Evolutionary conservation across 2,888 invertebrate genomes (phyloP).

Genomic region (Drosophila multiciliata): DNA sequence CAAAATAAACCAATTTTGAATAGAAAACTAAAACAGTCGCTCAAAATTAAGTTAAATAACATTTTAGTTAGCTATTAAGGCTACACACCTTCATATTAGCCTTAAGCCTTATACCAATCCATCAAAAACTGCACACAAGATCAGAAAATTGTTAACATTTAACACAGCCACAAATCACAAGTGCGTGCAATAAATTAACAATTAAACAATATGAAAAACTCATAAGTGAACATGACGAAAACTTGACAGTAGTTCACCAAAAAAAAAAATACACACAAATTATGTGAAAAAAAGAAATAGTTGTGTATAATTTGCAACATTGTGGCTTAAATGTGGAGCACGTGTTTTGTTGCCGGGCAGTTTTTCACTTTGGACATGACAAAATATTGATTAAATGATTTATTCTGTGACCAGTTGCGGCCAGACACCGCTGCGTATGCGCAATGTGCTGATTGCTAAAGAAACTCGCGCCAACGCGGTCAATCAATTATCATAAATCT

Average conservation of each 20-base stretch:
- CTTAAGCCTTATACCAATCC: conserved; percentile 27
- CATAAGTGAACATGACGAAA: conserved; percentile 44
- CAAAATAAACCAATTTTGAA: neutral
- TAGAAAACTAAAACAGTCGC: neutral
- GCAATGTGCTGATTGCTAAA: conserved; percentile 55
- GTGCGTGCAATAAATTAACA: conserved; percentile 68
- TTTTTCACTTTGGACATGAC: conserved; percentile 66
- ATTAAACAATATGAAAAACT: conserved; percentile 73
- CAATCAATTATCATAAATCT: conserved; percentile 73
- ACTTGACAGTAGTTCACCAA: conserved; percentile 59
- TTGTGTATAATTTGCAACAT: conserved; percentile 10
- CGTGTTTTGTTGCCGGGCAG: conserved; percentile 65
- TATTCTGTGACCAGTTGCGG: conserved; percentile 46
- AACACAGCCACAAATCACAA: conserved; percentile 47
- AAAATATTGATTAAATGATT: conserved; percentile 79
- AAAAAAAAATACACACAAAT: conserved; percentile 1
- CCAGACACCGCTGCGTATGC: conserved; percentile 67
- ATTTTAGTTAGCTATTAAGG: conserved; percentile 4
- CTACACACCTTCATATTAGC: conserved; percentile 38
- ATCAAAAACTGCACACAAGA: neutral
- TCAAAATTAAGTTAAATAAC: too few species aligned
- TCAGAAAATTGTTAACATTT: conserved; percentile 13
- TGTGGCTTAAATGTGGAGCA: conserved; percentile 68
- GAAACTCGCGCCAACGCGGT: conserved; percentile 56
- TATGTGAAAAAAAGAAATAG: neutral